phyloP scores from a whole-genome alignment of 2,888 invertebrate species.

The Meteorus cinctellus region DNA sequence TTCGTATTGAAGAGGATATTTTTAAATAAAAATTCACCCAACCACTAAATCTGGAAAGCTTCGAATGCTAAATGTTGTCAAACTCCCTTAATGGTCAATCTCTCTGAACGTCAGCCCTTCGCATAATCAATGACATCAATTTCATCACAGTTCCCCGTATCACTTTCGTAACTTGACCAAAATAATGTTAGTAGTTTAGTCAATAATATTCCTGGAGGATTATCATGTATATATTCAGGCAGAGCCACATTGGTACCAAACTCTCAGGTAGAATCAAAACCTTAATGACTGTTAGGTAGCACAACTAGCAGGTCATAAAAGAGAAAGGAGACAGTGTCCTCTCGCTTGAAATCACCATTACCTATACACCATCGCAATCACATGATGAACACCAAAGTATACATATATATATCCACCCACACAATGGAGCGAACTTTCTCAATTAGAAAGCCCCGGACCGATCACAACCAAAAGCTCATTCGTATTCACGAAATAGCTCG shows the following conservation, averaged over 20 bases:
- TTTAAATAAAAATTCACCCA: no score
- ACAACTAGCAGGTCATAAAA: conserved; percentile 3
- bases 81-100: no score
- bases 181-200: background rate
- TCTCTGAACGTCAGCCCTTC: background rate
- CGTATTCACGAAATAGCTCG: conserved; percentile 61
- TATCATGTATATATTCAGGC: conserved; percentile 42
- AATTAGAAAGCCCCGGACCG: conserved; percentile 61
- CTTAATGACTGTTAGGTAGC: conserved; percentile 48
- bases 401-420: background rate
- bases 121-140: background rate
- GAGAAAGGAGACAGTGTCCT: conserved; percentile 22
- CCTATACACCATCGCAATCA: conserved; percentile 29
- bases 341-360: conserved; percentile 26
- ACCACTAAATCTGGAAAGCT: no score
- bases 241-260: conserved; percentile 49
- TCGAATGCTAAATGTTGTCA: no score
- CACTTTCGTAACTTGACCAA: conserved; percentile 45
- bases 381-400: background rate
- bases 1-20: no score
- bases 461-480: conserved; percentile 63
- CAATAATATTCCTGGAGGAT: conserved; percentile 34
- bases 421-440: conserved; percentile 61
- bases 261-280: conserved; percentile 46
- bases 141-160: conserved; percentile 29